Evolutionary conservation across 2,888 invertebrate genomes (phyloP), one percentile per base, ranked within the genome.

Genomic region (Crossocerus cetratus): DNA sequence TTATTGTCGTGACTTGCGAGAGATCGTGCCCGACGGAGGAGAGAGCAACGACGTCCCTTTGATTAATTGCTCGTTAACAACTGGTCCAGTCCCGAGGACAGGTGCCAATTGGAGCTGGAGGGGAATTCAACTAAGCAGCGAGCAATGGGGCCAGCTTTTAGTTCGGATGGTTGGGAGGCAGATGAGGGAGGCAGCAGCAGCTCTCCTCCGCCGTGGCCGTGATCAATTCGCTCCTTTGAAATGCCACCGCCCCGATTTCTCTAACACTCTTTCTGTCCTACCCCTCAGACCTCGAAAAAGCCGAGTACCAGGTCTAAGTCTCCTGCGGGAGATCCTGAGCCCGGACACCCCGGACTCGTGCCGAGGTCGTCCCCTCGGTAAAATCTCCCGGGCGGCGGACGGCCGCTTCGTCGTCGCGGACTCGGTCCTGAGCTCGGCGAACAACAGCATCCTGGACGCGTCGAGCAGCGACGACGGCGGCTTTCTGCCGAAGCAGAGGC

Each of bases 271-370:
- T 75, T 78, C 71, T 81, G 70, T 84, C 69, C 82, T 84, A 76
- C 83, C 49, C 77, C 86, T 80, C 92, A 96, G 96, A 96, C 94
- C 95, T 95, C 95, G 96, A 94, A 94, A 96, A 95, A 94, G 96
- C 96, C 93, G 96, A 96, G 94, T 96, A 96, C 95, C 96, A 95
- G 95, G 96, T 96, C 92, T 96, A 94, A 95, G 93, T 91, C 93
- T 94, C 85, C 91, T 94, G 84, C 92, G 93, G 80, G 93, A 94
- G 90, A 92, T 94, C 85, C 90, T 93, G 84, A 95, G 81, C 77
- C 88, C 89, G 65, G 86, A 86, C 67, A 88, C 85, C 2, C 90
- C 90, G 68, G 90, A 90, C 78, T 87, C 88, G 18, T 87, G 86
- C 76, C 86, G 89, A 43, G 88, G 91, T 61, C 91, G 91, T 71